Evolutionary conservation across 2,888 invertebrate genomes (phyloP).

Genomic region (Harmothoe impar): DNA sequence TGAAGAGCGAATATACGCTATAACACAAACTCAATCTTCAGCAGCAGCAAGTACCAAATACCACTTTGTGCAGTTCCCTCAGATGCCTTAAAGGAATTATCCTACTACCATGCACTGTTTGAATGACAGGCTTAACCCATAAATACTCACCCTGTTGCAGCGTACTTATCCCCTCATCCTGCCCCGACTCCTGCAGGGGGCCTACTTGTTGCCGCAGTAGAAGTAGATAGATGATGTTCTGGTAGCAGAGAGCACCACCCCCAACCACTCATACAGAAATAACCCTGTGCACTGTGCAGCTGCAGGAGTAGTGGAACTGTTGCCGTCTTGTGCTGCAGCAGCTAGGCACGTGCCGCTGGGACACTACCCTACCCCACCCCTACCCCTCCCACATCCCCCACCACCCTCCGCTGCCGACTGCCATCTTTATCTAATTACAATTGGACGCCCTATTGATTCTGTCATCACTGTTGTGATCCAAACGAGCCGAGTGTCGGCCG

Average conservation of each 20-base stretch:
- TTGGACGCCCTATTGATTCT: constrained; percentile 43
- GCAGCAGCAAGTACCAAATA: no score
- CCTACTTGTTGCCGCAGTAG: no score
- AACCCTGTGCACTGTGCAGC: neutral
- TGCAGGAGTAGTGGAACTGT: neutral
- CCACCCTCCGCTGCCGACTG: constrained; percentile 31
- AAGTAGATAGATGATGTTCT: no score
- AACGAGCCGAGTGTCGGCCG: neutral
- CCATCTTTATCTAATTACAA: constrained; percentile 45
- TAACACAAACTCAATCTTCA: no score
- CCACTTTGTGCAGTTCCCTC: no score
- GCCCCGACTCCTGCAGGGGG: no score
- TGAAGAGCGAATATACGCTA: no score
- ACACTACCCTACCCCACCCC: neutral
- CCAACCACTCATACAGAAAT: constrained; percentile 12
- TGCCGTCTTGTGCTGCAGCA: neutral
- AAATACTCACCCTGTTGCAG: no score
- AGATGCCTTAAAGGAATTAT: no score
- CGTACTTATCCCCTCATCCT: no score
- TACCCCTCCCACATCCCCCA: neutral
- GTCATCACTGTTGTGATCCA: constrained; percentile 58
- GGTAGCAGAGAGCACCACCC: neutral
- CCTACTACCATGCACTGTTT: no score
- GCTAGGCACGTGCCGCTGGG: neutral
- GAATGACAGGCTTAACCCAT: no score